These are phyloP conservation scores for Sylvicola fuscatus DNA, from an alignment of 2,888 invertebrate genomes.

Conservation along the genomic window DNA sequence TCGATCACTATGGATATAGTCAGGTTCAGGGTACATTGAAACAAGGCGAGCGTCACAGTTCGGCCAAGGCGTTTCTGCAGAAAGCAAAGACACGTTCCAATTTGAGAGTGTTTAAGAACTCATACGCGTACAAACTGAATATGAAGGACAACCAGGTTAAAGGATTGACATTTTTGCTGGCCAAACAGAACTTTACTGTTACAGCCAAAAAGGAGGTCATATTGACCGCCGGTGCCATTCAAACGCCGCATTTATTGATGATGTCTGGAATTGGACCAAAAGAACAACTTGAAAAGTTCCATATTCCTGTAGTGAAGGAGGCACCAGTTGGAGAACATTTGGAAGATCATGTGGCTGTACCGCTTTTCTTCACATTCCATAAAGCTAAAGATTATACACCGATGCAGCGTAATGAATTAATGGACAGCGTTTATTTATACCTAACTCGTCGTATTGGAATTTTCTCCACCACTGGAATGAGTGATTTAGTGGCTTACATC, in stretches of 20 bases:
- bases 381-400: constrained; percentile 12
- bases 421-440: constrained; percentile 23
- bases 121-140: constrained; percentile 29
- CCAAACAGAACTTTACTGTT: constrained; percentile 17
- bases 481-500: constrained; percentile 30
- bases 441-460: constrained; percentile 25
- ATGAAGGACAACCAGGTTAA: constrained; percentile 11
- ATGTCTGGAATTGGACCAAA: constrained; percentile 54
- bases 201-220: constrained; percentile 28
- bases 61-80: constrained; percentile 46
- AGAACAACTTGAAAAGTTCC: constrained; percentile 31
- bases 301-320: constrained; percentile 33
- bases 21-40: constrained; percentile 43
- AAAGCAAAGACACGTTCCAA: constrained; percentile 25
- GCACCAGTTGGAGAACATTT: constrained; percentile 44
- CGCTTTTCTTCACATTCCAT: constrained; percentile 18
- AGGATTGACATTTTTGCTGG: constrained; percentile 25
- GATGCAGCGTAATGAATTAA: constrained; percentile 14
- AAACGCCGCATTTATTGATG: constrained; percentile 56
- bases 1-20: constrained; percentile 43
- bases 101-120: constrained; percentile 27
- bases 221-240: constrained; percentile 28
- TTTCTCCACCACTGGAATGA: constrained; percentile 23
- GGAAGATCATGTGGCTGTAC: constrained; percentile 39
- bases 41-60: constrained; percentile 46